Evolutionary conservation across 2,888 invertebrate genomes (phyloP).

Genomic region (Drosophila hawaiiensis): DNA sequence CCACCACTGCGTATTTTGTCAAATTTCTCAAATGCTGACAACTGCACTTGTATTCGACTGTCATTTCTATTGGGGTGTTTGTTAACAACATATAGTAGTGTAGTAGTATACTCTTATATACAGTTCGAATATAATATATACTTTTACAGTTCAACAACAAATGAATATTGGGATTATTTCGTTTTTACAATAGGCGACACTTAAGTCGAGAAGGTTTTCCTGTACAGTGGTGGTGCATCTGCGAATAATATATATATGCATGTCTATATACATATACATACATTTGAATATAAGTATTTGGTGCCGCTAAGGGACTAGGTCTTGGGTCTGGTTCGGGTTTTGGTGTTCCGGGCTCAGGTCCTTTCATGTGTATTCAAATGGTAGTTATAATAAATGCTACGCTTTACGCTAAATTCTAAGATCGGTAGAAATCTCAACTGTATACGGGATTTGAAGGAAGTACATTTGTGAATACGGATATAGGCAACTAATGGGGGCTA

Average conservation of each 20-base stretch:
- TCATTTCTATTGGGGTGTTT: conserved; percentile 45
- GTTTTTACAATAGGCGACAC: conserved; percentile 42
- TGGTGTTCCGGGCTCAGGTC: conserved; percentile 8
- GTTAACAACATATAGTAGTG: conserved; percentile 3
- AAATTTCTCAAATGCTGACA: conserved; percentile 57
- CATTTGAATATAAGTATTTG: conserved; percentile 13
- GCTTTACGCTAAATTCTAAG: conserved; percentile 19
- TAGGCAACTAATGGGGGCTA: conserved; percentile 28
- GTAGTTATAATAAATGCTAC: conserved; percentile 22
- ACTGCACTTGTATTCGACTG: conserved; percentile 62
- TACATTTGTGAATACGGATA: neutral
- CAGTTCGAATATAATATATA: conserved; percentile 29
- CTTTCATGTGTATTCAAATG: conserved; percentile 35
- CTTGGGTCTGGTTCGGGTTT: conserved; percentile 18
- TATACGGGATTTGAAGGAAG: neutral
- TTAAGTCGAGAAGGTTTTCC: conserved; percentile 23
- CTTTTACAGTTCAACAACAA: conserved; percentile 2
- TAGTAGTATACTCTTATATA: conserved; percentile 38
- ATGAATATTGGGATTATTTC: neutral
- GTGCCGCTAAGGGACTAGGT: conserved; percentile 48
- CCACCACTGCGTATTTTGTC: conserved; percentile 84
- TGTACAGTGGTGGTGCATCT: conserved; percentile 56
- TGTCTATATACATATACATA: conserved; percentile 2
- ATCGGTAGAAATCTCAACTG: neutral
- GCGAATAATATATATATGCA: conserved; percentile 4